These are phyloP conservation scores for Beris chalybata DNA, from an alignment of 2,888 invertebrate species.

Conservation along the genomic window DNA sequence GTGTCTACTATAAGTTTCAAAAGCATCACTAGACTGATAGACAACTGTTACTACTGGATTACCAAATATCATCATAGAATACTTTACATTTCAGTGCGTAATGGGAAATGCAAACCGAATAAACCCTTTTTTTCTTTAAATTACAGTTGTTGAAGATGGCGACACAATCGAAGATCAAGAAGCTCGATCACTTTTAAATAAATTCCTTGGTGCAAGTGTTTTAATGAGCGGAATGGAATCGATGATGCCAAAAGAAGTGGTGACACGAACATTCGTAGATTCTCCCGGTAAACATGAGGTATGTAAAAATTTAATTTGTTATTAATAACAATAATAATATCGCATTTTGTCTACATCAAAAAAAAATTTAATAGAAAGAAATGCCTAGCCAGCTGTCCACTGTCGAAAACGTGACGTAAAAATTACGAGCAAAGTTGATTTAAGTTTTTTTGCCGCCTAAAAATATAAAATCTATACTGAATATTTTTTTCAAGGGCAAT, in stretches of 20 bases:
- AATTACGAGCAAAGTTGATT: neutral
- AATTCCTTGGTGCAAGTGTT: constrained; percentile 80
- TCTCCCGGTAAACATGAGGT: constrained; percentile 49
- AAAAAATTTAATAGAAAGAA: constrained; percentile 4
- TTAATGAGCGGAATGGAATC: constrained; percentile 76
- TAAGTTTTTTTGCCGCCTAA: neutral
- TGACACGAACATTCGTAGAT: constrained; percentile 40
- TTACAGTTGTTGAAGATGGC: constrained; percentile 64
- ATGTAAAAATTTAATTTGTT: constrained; percentile 36
- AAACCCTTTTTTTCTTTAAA: neutral
- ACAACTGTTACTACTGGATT: no score
- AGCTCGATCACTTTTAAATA: constrained; percentile 76
- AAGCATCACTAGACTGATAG: no score
- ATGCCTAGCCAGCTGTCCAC: constrained; percentile 7
- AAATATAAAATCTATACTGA: constrained; percentile 1
- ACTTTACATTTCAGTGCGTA: no score
- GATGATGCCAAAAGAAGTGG: constrained; percentile 47
- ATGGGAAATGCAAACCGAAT: no score
- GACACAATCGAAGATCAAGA: constrained; percentile 70
- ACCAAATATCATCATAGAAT: no score
- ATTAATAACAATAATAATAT: constrained; percentile 4
- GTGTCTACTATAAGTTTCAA: no score
- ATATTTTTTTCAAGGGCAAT: constrained; percentile 20
- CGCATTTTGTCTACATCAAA: neutral
- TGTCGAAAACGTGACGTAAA: constrained; percentile 10